Conservation (phyloP, 2,797 vertebrate species). For the Sebastolobus alascanus region DNA sequence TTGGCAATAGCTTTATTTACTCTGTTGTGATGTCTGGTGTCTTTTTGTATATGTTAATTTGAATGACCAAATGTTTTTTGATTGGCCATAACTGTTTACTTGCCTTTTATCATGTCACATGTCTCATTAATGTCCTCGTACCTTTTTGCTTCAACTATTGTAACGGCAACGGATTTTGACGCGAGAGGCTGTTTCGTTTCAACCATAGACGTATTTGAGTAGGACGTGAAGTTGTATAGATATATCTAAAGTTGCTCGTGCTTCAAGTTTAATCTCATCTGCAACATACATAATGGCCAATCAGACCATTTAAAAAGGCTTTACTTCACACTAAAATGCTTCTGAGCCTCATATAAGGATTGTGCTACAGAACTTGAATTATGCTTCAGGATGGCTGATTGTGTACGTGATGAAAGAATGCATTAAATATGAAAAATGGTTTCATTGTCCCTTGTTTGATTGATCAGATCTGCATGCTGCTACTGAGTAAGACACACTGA, state of each 20-base stretch:
- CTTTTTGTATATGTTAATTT: conserved; percentile 63
- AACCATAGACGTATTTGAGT: conserved; percentile 52
- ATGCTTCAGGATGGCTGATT: conserved; percentile 53
- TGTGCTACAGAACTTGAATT: conserved; percentile 58
- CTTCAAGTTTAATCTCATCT: conserved; percentile 51
- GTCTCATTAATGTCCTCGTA: conserved; percentile 45
- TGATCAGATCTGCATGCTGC: conserved; percentile 3
- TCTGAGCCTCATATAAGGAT: conserved; percentile 43
- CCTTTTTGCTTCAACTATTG: conserved; percentile 42
- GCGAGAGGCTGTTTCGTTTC: conserved; percentile 44
- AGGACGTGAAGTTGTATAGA: conserved; percentile 47
- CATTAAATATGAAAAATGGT: conserved; percentile 72
- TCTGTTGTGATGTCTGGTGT: conserved; percentile 49
- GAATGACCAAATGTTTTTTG: conserved; percentile 66
- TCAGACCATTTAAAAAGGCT: conserved; percentile 49
- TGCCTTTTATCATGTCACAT: conserved; percentile 44
- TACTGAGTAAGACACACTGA: conserved; percentile 6
- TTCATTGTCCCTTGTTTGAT: conserved; percentile 35
- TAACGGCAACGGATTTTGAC: conserved; percentile 30
- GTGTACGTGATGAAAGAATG: conserved; percentile 70
- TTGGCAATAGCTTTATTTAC: conserved; percentile 55
- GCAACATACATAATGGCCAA: conserved; percentile 31
- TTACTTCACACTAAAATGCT: conserved; percentile 70
- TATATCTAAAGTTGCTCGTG: conserved; percentile 54
- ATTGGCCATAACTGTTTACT: conserved; percentile 41